Evolutionary conservation across 30 jellyfish, hydroid and myxozoan species (phyloP), one percentile per base, ranked within the genome.

Genomic region (Hydractinia symbiolongicarpus): DNA sequence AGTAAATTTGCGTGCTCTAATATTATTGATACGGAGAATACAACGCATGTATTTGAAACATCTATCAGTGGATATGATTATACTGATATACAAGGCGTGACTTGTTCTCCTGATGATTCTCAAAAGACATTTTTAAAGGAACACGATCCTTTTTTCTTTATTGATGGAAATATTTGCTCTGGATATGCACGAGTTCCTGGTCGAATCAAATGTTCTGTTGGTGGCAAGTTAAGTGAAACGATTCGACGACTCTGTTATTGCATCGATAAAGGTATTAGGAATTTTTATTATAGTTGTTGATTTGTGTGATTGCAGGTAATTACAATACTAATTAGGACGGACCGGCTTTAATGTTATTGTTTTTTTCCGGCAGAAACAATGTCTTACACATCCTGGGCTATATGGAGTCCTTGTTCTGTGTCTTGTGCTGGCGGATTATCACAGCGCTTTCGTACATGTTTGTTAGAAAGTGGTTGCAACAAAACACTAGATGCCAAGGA

Each of bases 351-450:
- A 30, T 64, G 19, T 8, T 15, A 6, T 71, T 71, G 30, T 3
- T 53, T 7, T n/a, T 14, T 20, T 9, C 1, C 6, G 8, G 50
- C 3, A 71, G 80, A 71, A 50, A 19, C 67, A 7, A 20, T 71
- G 44, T 55, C 60, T 15, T 71, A 71, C 66, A 30, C n/a, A 11
- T 7, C 8, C 30, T 71, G 80, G 80, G 80, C 80, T 14, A 20
- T 53, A 19, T 71, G 80, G 80, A 71, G 80, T 50, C 80, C 80
- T 20, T 71, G 80, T 53, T 19, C 80, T 3, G 61, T 20, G 5
- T 9, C 80, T 20, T 71, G 80, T 71, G 80, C 60, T 11, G 8
- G 15, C 5, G 80, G 80, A 5, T 4, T 49, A 4, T 19, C 30
- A 19, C 30, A 58, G 66, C 30, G 80, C 30, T 71, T n/a, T 5